Percentiles rank a stretch among this genome's conserved stretches.
Evolutionary conservation across 2,113 vertebrate species (phyloP).

Genomic region (rabbit (Oryctolagus cuniculus)): DNA sequence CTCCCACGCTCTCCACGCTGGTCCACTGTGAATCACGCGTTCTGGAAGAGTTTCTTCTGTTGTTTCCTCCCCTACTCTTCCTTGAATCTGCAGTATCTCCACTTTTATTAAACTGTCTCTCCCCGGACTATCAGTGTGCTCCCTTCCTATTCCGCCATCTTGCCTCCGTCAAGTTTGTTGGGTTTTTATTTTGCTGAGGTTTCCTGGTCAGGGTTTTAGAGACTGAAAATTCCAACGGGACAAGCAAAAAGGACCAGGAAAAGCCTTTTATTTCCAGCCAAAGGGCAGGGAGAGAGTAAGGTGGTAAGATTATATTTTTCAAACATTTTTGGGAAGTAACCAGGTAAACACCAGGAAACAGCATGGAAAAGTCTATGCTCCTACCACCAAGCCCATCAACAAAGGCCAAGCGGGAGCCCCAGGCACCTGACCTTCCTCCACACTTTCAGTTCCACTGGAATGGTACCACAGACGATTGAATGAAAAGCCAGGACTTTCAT

Average conservation of each 20-base stretch:
- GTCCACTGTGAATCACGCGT: too few species aligned
- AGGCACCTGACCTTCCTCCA: too few species aligned
- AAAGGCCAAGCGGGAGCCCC: not conserved
- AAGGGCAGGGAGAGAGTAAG: not conserved
- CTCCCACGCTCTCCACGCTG: too few species aligned
- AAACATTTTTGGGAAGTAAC: not conserved
- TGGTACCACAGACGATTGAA: not conserved
- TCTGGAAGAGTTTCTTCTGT: too few species aligned
- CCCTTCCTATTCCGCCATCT: too few species aligned
- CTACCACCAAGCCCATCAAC: not conserved
- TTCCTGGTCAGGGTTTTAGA: not conserved
- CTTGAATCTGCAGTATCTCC: too few species aligned
- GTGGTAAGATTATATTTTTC: too few species aligned
- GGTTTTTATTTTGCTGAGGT: not conserved
- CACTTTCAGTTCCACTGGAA: too few species aligned
- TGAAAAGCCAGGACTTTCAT: not conserved
- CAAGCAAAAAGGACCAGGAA: not conserved
- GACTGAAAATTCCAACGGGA: not conserved
- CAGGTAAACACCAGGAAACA: not conserved
- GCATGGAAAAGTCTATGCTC: not conserved
- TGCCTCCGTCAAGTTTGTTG: not conserved
- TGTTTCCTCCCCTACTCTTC: too few species aligned
- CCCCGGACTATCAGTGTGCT: too few species aligned
- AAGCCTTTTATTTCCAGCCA: not conserved
- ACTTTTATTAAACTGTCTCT: too few species aligned